phyloP scores from a whole-genome alignment of 2,888 invertebrate species.

The Lacanobia wlatinum region DNA sequence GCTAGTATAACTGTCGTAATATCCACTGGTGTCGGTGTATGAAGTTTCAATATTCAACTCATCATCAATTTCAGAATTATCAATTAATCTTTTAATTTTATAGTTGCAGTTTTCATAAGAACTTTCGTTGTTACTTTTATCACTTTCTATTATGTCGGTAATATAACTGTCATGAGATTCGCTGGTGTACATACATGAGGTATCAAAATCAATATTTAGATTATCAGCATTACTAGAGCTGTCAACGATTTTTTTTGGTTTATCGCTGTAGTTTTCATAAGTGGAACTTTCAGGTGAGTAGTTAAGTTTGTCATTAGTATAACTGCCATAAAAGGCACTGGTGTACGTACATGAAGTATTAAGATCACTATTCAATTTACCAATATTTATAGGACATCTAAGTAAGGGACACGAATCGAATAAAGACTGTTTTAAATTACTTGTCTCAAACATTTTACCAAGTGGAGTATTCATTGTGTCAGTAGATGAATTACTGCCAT shows the following conservation, averaged over 20 bases:
- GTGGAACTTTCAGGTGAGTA: neutral
- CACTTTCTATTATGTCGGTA: neutral
- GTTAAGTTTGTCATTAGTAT: neutral
- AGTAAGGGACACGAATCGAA: constrained; percentile 2
- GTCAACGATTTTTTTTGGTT: neutral
- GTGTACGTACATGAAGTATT: constrained; percentile 17
- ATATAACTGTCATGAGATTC: constrained; percentile 10
- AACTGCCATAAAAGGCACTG: constrained; percentile 19
- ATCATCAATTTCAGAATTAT: neutral
- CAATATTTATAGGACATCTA: constrained; percentile 9
- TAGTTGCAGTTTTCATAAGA: neutral
- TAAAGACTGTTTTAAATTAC: constrained; percentile 36
- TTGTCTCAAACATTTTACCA: constrained; percentile 15
- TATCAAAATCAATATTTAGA: constrained; percentile 19
- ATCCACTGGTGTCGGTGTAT: neutral
- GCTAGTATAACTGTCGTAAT: neutral
- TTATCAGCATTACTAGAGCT: constrained; percentile 5
- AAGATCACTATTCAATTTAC: constrained; percentile 22
- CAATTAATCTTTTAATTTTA: neutral
- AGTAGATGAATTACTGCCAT: constrained; percentile 28
- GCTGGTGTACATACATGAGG: constrained; percentile 19
- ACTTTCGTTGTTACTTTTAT: neutral
- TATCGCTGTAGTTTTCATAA: neutral
- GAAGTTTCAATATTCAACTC: neutral
- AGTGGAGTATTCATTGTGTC: constrained; percentile 8